Evolutionary conservation across 64 coral and sea anemone genomes (phyloP).

Genomic region (Trachythela sp.): DNA sequence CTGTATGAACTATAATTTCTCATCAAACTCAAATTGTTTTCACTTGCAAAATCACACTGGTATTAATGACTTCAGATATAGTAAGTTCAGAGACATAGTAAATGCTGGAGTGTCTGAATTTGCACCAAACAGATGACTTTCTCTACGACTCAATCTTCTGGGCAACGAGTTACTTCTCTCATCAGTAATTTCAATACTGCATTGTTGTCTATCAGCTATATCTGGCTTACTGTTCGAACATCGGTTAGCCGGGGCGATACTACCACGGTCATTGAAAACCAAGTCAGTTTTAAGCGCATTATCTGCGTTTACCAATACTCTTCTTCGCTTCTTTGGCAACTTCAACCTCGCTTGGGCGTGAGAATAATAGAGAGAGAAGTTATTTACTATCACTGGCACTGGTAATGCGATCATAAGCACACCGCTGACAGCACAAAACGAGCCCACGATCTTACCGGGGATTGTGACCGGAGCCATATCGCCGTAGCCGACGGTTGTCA

Average conservation of each 20-base stretch:
- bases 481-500: conserved; percentile 99
- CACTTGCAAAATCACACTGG: too few relatives aligned
- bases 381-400: not conserved
- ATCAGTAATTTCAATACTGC: not conserved
- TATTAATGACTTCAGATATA: too few relatives aligned
- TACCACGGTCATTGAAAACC: not conserved
- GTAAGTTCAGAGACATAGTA: too few relatives aligned
- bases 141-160: not conserved
- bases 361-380: not conserved
- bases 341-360: conserved; percentile 6
- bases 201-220: not conserved
- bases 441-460: not conserved
- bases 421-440: not conserved
- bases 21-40: too few relatives aligned
- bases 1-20: too few relatives aligned
- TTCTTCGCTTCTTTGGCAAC: conserved; percentile 3
- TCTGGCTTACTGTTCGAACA: not conserved
- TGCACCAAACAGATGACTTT: not conserved
- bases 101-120: too few relatives aligned
- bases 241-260: not conserved
- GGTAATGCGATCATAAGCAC: conserved; percentile 20
- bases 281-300: conserved; percentile 17
- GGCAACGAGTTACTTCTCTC: not conserved
- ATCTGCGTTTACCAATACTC: conserved; percentile 1
- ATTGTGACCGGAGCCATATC: conserved; percentile 58